Evolutionary conservation across 2,888 invertebrate genomes (phyloP).

Genomic region (Drosophila robusta): DNA sequence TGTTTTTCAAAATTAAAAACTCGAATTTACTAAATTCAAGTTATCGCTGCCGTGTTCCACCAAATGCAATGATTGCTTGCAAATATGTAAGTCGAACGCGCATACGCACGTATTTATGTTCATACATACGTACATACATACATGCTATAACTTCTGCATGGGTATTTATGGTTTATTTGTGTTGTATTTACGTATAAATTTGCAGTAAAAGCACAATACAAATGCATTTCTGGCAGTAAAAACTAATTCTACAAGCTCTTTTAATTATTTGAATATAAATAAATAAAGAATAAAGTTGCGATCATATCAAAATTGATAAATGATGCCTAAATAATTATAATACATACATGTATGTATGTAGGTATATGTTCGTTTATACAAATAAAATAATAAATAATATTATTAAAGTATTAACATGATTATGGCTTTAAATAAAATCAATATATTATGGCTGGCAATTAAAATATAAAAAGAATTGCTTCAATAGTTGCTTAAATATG

Average conservation of each 20-base stretch:
- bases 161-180: not conserved
- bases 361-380: not conserved
- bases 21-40: conserved; percentile 2
- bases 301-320: not conserved
- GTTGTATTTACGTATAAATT: not conserved
- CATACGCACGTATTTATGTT: conserved; percentile 33
- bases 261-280: not conserved
- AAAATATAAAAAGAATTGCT: too few species aligned
- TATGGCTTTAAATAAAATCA: conserved; percentile 5
- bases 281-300: not conserved
- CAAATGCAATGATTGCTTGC: conserved; percentile 36
- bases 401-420: conserved; percentile 1
- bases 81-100: conserved; percentile 64
- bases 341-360: not conserved
- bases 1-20: conserved; percentile 10
- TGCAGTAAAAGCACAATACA: not conserved
- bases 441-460: not conserved
- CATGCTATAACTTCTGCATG: not conserved
- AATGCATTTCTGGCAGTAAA: conserved; percentile 4
- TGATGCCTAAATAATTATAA: too few species aligned
- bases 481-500: too few species aligned
- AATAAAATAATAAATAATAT: not conserved
- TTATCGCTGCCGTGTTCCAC: not conserved
- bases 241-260: not conserved
- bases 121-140: not conserved